Percentiles rank a stretch among this genome's conserved stretches.
Conservation (phyloP, 2,888 invertebrate species). For the Drosophila bunnanda region DNA sequence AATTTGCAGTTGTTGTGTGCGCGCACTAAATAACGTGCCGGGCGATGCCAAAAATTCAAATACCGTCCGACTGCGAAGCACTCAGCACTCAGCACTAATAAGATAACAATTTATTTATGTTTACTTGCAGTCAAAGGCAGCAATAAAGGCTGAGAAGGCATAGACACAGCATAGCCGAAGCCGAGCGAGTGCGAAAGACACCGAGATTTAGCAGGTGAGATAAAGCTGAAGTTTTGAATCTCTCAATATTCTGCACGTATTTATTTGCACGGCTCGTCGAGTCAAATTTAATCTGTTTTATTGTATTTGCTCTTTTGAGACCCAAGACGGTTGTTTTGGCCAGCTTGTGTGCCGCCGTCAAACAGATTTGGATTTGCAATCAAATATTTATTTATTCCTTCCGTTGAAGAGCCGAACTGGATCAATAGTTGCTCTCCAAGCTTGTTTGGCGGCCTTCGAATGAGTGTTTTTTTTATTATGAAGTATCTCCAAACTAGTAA, state of each 20-base stretch:
- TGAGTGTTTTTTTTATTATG: background rate
- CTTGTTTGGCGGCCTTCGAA: constrained; percentile 25
- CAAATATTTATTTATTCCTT: constrained; percentile 43
- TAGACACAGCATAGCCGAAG: constrained; percentile 5
- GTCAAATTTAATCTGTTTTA: constrained; percentile 34
- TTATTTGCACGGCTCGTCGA: constrained; percentile 15
- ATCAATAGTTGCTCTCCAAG: constrained; percentile 24
- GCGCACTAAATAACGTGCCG: constrained; percentile 32
- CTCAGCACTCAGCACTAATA: constrained; percentile 48
- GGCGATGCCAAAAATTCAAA: constrained; percentile 41
- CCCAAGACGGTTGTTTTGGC: constrained; percentile 8
- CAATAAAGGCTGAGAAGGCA: background rate
- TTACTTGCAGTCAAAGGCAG: constrained; percentile 32
- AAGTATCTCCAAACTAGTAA: background rate
- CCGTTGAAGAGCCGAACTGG: constrained; percentile 19
- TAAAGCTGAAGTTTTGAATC: constrained; percentile 7
- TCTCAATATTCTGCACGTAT: constrained; percentile 35
- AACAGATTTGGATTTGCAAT: constrained; percentile 35
- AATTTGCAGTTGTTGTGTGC: constrained; percentile 35
- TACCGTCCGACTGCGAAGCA: constrained; percentile 22
- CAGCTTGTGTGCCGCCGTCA: constrained; percentile 23
- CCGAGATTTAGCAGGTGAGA: constrained; percentile 35
- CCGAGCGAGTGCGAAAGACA: constrained; percentile 9
- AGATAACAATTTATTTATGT: constrained; percentile 50
- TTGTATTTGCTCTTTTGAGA: constrained; percentile 32